Evolutionary conservation across 2,797 vertebrate genomes (phyloP), one percentile per base, ranked within the genome.

Genomic region (Poeciliopsis infans): DNA sequence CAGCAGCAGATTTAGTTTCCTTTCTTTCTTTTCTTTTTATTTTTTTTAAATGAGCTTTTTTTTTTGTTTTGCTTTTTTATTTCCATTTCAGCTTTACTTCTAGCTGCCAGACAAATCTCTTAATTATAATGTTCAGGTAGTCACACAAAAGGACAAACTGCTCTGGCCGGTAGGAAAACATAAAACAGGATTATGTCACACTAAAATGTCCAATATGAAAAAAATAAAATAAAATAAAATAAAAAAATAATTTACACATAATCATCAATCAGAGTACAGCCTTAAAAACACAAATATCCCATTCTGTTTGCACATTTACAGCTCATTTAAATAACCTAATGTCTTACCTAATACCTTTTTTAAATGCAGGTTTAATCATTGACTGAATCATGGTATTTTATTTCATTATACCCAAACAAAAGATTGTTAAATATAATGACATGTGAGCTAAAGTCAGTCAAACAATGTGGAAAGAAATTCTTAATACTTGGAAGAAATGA

Each of bases 141-240:
- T 86, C 84, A 87, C 86, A 92, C 85, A 83, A 89, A 93, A 88
- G 85, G 84, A 91, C 85, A 89, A 89, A 83, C 82, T 64, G 83
- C 88, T 92, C 80, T 77, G 85, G 86, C 85, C 75, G 79, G 80
- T 88, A 86, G 87, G 87, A 93, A 92, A 91, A 89, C 76, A 92
- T 92, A 88, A 87, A 93, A 91, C 79, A 39, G 70, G 79, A 81
- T 86, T 11, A 55, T 90, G 90, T 91, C 84, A 81, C 75, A 74
- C 79, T 91, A 93, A 95, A 90, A 79, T 83, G 20, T 93, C 88
- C 90, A 91, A 82, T 88, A 90, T 94, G 93, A 89, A 89, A 85
- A 87, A 74, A 82, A 51, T 3, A 4, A 46, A 46, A 46, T 4
- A 3, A 15, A 46, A 41, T 41, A 8, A 41, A 41, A 39, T 12